Conservation (phyloP, 2,797 vertebrate species). For the Oreonectes daqikongensis region DNA sequence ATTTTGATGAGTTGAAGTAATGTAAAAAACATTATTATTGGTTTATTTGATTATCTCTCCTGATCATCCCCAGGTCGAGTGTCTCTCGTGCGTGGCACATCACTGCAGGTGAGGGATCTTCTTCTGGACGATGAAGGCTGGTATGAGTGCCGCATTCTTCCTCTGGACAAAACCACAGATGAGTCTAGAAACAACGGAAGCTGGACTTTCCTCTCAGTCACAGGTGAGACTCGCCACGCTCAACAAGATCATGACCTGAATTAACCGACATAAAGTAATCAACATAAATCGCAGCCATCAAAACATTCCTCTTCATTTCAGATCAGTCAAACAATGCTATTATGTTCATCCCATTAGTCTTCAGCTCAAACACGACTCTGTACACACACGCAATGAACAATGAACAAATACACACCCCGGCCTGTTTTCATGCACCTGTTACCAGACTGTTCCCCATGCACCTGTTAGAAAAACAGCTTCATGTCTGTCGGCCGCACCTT, state of each 20-base stretch:
- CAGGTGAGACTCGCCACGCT: slow-evolving; percentile 72
- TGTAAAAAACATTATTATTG: not conserved
- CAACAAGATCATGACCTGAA: not conserved
- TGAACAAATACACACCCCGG: slow-evolving; percentile 17
- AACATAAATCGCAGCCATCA: slow-evolving; percentile 18
- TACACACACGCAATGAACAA: slow-evolving; percentile 40
- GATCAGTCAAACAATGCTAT: slow-evolving; percentile 25
- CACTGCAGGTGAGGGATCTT: slow-evolving; percentile 81
- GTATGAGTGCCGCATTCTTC: slow-evolving; percentile 90
- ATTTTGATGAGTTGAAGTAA: no score
- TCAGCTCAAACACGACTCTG: slow-evolving; percentile 9
- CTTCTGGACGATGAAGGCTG: slow-evolving; percentile 85
- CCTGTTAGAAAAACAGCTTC: slow-evolving; percentile 14
- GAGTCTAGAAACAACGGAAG: slow-evolving; percentile 83
- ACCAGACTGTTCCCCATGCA: slow-evolving; percentile 6
- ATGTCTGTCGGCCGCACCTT: slow-evolving; percentile 16
- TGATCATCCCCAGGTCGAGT: slow-evolving; percentile 79
- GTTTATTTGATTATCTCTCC: not conserved
- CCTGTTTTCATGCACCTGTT: slow-evolving; percentile 43
- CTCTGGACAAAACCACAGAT: slow-evolving; percentile 80
- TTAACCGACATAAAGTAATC: not conserved
- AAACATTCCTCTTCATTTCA: slow-evolving; percentile 2
- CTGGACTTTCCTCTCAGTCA: slow-evolving; percentile 87
- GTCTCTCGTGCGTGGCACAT: slow-evolving; percentile 79
- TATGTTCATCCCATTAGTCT: slow-evolving; percentile 3